phyloP scores from a whole-genome alignment of 2,888 invertebrate species.

The Sussaba pulchella region DNA sequence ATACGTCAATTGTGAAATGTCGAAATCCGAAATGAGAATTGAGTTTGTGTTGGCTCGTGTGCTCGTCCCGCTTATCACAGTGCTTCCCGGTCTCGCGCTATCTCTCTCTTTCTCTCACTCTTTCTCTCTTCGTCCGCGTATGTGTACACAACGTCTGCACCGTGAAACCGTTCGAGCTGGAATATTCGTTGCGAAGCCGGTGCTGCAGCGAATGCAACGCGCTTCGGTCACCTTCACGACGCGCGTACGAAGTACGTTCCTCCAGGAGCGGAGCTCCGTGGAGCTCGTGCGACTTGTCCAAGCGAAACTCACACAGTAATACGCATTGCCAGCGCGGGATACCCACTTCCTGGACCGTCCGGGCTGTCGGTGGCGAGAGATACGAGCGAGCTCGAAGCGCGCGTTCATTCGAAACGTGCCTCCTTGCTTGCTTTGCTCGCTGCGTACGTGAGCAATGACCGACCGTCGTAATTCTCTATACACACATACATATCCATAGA shows the following conservation, averaged over 20 bases:
- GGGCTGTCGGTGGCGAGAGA: constrained; percentile 66
- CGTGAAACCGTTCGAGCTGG: not conserved
- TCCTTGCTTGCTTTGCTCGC: constrained; percentile 39
- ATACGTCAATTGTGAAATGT: not conserved
- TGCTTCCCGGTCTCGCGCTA: not conserved
- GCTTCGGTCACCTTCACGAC: not conserved
- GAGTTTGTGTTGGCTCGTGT: constrained; percentile 1
- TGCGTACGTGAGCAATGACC: constrained; percentile 45
- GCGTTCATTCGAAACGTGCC: constrained; percentile 68
- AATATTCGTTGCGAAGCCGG: constrained; percentile 5
- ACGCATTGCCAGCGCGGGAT: constrained; percentile 11
- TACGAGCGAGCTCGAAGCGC: constrained; percentile 63
- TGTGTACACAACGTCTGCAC: not conserved
- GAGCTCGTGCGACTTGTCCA: constrained; percentile 31
- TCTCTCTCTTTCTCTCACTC: no score
- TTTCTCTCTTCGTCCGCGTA: constrained; percentile 13
- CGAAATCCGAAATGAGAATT: not conserved
- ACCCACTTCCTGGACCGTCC: constrained; percentile 18
- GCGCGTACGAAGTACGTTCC: not conserved
- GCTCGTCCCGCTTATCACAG: constrained; percentile 5
- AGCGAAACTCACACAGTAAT: constrained; percentile 29
- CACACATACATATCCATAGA: no score
- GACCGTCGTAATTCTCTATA: constrained; percentile 53
- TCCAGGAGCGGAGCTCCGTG: constrained; percentile 3
- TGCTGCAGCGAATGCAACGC: constrained; percentile 5